These are phyloP conservation scores for Polyergus mexicanus DNA, from an alignment of 1,140 invertebrate genomes.

Conservation along the genomic window DNA sequence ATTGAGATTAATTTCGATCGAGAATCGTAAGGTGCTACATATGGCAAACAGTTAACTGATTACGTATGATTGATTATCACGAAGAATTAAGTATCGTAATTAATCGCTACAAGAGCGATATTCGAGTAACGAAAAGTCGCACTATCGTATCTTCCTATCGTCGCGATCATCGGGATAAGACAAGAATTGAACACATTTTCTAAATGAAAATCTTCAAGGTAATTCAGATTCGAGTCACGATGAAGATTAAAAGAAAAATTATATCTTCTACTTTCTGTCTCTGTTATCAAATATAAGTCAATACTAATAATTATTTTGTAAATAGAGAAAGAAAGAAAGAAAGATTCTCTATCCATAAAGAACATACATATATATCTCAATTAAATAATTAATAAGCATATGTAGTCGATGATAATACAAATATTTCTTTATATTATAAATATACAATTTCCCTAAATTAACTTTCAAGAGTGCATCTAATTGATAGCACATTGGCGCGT, in stretches of 20 bases:
- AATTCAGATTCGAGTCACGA: not conserved
- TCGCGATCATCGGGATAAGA: not conserved
- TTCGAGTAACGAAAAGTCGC: not conserved
- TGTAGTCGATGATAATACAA: not conserved
- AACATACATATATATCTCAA: not conserved
- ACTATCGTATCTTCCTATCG: not conserved
- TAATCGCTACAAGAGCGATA: not conserved
- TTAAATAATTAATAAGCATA: constrained; percentile 7
- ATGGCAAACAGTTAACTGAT: not conserved
- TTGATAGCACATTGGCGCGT: not conserved
- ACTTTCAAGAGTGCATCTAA: constrained; percentile 37
- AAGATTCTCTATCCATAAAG: not conserved
- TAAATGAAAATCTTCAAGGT: constrained; percentile 28
- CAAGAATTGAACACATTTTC: not conserved
- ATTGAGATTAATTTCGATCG: not conserved
- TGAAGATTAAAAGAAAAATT: not conserved
- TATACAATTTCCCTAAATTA: not conserved
- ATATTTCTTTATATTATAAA: not conserved
- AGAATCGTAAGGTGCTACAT: not conserved
- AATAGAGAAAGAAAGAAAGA: not conserved
- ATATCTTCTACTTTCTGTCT: not conserved
- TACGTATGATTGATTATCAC: not conserved
- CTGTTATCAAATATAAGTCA: not conserved
- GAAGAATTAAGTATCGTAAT: not conserved
- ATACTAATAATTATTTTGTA: not conserved